Percentiles rank a stretch among this genome's conserved stretches.
These are phyloP conservation scores for Oxygymnocypris stewartii DNA, from an alignment of 2,113 vertebrate genomes.

Conservation along the genomic window DNA sequence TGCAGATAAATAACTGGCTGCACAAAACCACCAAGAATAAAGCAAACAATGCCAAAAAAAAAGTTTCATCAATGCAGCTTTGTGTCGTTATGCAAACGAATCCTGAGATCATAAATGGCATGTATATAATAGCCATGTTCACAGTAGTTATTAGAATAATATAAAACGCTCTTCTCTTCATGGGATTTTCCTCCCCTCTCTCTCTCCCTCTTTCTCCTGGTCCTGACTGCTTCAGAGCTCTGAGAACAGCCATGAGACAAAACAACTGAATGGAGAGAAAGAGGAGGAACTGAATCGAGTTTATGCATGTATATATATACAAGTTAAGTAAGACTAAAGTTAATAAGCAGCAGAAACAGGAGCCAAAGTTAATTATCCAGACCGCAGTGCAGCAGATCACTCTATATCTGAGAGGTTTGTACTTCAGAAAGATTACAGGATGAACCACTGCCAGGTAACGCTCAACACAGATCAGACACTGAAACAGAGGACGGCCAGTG, in stretches of 20 bases:
- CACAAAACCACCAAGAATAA: neutral
- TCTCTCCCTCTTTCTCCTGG: slow-evolving; percentile 16
- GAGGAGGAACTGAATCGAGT: too few relatives aligned
- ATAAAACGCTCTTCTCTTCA: neutral
- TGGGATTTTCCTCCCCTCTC: slow-evolving; percentile 8
- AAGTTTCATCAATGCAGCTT: neutral
- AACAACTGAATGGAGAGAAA: too few relatives aligned
- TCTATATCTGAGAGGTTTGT: slow-evolving; percentile 33
- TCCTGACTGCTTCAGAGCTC: slow-evolving; percentile 22
- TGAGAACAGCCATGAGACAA: too few relatives aligned
- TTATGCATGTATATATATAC: neutral
- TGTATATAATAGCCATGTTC: neutral
- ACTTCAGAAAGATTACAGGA: slow-evolving; percentile 24
- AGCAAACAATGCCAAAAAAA: neutral
- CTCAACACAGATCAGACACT: neutral
- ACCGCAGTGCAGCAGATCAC: neutral
- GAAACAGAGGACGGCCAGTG: slow-evolving; percentile 2
- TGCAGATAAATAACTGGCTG: neutral
- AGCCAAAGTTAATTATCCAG: neutral
- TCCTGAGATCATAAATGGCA: neutral
- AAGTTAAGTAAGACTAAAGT: neutral
- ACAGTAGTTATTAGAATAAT: neutral
- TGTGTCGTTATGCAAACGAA: neutral
- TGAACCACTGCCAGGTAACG: neutral
- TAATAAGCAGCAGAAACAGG: neutral